Conservation (phyloP, 2,888 invertebrate species). For the Drosophila sordidula region DNA sequence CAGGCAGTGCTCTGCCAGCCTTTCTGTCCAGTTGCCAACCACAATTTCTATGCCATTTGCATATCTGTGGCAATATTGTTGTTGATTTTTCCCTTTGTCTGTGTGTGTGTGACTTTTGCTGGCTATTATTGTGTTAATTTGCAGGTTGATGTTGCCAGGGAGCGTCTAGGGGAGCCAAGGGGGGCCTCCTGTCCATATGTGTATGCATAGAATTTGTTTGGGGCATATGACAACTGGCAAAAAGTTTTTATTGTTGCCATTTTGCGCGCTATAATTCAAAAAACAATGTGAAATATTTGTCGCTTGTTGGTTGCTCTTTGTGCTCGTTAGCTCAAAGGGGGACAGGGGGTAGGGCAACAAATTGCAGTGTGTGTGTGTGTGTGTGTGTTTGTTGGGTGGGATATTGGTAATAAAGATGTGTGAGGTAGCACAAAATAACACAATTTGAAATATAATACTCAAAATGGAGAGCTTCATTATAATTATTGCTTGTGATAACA, state of each 20-base stretch:
- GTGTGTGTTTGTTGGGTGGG: neutral
- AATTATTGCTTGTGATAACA: neutral
- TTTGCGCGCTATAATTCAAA: slow-evolving; percentile 68
- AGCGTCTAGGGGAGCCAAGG: slow-evolving; percentile 1
- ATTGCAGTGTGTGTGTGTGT: slow-evolving; percentile 9
- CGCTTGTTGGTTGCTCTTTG: slow-evolving; percentile 62
- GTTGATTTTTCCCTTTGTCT: slow-evolving; percentile 33
- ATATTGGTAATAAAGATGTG: slow-evolving; percentile 8
- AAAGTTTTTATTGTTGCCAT: slow-evolving; percentile 70
- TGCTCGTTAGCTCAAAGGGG: slow-evolving; percentile 14
- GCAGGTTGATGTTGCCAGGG: slow-evolving; percentile 63
- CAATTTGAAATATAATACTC: neutral
- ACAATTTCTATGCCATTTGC: slow-evolving; percentile 72
- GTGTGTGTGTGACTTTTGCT: slow-evolving; percentile 56
- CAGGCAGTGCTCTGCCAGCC: slow-evolving; percentile 18
- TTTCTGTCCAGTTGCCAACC: slow-evolving; percentile 36
- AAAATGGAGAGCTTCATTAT: neutral
- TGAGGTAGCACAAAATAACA: neutral
- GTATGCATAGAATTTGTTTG: slow-evolving; percentile 34
- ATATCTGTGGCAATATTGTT: slow-evolving; percentile 66
- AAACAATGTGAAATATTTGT: slow-evolving; percentile 75
- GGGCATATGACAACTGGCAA: slow-evolving; percentile 71
- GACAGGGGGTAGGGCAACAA: slow-evolving; percentile 3
- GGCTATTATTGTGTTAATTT: slow-evolving; percentile 78
- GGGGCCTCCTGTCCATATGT: slow-evolving; percentile 10